Evolutionary conservation across 2,113 vertebrate species (phyloP), one percentile per base, ranked within the genome.

Genomic region (Suricata suricatta): DNA sequence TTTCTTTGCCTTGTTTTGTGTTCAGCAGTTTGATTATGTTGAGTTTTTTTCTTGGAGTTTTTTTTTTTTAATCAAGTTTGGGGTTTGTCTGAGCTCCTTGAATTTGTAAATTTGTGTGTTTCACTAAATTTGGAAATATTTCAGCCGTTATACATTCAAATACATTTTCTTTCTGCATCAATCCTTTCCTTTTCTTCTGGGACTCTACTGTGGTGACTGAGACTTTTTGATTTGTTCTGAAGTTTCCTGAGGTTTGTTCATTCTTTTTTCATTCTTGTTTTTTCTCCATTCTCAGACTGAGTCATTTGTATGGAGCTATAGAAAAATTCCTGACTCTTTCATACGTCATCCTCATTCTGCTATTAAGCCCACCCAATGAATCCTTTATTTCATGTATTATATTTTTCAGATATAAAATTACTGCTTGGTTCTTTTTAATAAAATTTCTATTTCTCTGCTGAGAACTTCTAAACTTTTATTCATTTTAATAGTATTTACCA

Each of bases 371-470:
- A 60, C 66, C 47, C 16, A 69, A 41, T 92, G 38, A 60, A 44
- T 44, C 80, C 79, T 80, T 50, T 38, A 88, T 35, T 44, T 94
- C 19, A n/a, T 38, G 7, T 54, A 81, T 52, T 89, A 25, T 44
- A 31, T 79, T 91, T 88, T 96, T 92, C 25, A 76, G 38, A 77
- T 63, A 13, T 72, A 74, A 96, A 94, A 47, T 92, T 84, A 91
- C 69, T 31, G 7, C 44, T 66, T 88, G 7, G 66, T 87, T 84
- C 23, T 41, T 88, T 77, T 85, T 14, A 74, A 57, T 81, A 83
- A 54, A 90, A 50, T 77, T 38, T 84, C 25, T 66, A 11, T 72
- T 94, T 93, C 29, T 79, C 71, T 79, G 23, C 38, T 54, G 25
- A 80, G 71, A 72, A 83, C 35, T 7, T 77, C 38, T 77, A 41